Evolutionary conservation across 1,140 invertebrate species (phyloP), one percentile per base, ranked within the genome.

Genomic region (Neodiprion virginianus): DNA sequence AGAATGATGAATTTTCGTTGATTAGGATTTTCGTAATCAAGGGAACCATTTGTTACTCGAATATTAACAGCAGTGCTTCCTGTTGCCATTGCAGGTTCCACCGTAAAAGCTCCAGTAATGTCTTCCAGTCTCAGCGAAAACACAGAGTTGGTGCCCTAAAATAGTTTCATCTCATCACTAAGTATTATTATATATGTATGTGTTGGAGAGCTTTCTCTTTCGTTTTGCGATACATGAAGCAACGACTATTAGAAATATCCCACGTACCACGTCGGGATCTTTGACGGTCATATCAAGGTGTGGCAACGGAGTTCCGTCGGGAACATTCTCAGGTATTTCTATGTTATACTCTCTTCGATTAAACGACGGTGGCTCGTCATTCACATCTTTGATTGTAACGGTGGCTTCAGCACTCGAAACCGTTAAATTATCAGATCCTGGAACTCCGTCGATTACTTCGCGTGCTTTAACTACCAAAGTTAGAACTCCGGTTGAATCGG

Each of bases 1-100:
- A 96, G 88, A 48, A 97, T 91, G 79, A 97, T 95, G 84, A 97
- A 98, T 87, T 97, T 97, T 75, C 95, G 90, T 84, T 97, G 95
- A 89, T 97, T 97, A 40, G 95, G 95, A 89, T 98, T 96, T 84
- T 97, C 96, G 83, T 96, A 97, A 85, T 97, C 96, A 61, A 97
- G 87, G 1, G 93, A 92, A 74, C 92, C 94, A 83, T 95, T 95
- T 71, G 93, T 92, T 0, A 97, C 92, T 48, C 95, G 91, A 74
- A 98, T 93, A 10, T 93, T 95, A 21, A 97, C 94, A 50, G 93
- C 92, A 9, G 95, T 94, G 77, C 93, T 95, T 49, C 96, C 96
- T 7, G 91, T 93, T 0, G 94, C 96, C 73, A 91, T 87, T 72
- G 91, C 90, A 1, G 96, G 96, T 81, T 97, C 95, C 67, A 97